Conservation (phyloP, 2,888 invertebrate genomes). For the Cyaniris semiargus region DNA sequence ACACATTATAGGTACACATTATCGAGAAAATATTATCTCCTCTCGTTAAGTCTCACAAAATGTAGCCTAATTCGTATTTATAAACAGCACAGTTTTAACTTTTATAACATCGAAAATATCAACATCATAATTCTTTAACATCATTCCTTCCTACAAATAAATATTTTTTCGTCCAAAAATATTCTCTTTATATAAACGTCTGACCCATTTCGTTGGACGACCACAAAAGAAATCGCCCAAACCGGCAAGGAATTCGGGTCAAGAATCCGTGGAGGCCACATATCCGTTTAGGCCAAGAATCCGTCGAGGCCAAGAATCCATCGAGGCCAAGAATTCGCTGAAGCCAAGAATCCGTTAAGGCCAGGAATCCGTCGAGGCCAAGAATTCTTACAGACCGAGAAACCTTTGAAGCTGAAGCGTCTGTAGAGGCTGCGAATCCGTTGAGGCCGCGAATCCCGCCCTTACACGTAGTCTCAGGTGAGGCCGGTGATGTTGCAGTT, state of each 20-base stretch:
- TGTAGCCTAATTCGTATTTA: neutral
- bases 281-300: neutral
- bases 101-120: neutral
- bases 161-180: slow-evolving; percentile 9
- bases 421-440: neutral
- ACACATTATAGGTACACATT: neutral
- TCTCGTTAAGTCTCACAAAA: neutral
- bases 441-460: neutral
- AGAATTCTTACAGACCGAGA: too few species aligned
- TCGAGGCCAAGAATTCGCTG: neutral
- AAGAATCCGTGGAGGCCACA: neutral
- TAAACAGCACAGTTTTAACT: neutral
- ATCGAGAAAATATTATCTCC: neutral
- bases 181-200: neutral
- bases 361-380: too few species aligned
- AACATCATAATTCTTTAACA: neutral
- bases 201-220: neutral
- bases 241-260: neutral
- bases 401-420: too few species aligned
- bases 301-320: neutral
- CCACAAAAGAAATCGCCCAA: neutral
- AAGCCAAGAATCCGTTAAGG: neutral
- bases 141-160: neutral
- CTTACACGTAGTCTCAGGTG: slow-evolving; percentile 56
- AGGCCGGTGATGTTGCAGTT: slow-evolving; percentile 74